Percentiles rank a stretch among this genome's conserved stretches.
Conservation (phyloP, 2,888 invertebrate species). For the Plutella xylostella region DNA sequence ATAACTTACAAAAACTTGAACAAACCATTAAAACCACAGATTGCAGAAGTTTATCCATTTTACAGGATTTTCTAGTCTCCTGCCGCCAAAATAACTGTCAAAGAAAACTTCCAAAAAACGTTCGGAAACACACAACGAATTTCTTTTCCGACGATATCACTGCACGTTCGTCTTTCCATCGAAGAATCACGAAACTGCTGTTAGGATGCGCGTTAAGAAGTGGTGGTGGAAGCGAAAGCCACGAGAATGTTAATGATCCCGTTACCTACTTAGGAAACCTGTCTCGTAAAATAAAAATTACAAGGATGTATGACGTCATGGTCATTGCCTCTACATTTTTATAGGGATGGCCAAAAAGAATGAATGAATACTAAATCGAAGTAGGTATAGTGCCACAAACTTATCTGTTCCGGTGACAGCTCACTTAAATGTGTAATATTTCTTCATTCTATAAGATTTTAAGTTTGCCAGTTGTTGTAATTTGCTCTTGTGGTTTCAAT, state of each 20-base stretch:
- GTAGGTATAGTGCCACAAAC: no score
- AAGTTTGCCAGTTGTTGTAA: no score
- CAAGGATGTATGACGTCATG: no score
- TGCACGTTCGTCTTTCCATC: not conserved
- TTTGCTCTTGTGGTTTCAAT: no score
- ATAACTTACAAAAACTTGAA: conserved; percentile 2
- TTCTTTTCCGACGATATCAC: not conserved
- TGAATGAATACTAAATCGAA: no score
- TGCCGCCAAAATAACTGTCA: conserved; percentile 13
- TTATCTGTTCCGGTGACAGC: no score
- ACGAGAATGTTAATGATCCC: conserved; percentile 5
- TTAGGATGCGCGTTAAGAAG: not conserved
- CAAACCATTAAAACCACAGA: conserved; percentile 27
- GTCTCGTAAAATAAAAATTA: not conserved
- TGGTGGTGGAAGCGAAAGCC: conserved; percentile 1
- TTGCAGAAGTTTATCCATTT: conserved; percentile 27
- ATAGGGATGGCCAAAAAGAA: no score
- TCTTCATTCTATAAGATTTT: no score
- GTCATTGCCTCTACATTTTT: no score
- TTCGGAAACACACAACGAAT: not conserved
- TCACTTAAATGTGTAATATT: no score
- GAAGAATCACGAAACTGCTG: not conserved
- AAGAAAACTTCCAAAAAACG: not conserved
- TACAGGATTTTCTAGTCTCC: conserved; percentile 9
- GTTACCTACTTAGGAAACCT: conserved; percentile 5